Percentiles rank a stretch among this genome's conserved stretches.
phyloP scores from a whole-genome alignment of 1,140 invertebrate species.

The Scaptomyza graminum region DNA sequence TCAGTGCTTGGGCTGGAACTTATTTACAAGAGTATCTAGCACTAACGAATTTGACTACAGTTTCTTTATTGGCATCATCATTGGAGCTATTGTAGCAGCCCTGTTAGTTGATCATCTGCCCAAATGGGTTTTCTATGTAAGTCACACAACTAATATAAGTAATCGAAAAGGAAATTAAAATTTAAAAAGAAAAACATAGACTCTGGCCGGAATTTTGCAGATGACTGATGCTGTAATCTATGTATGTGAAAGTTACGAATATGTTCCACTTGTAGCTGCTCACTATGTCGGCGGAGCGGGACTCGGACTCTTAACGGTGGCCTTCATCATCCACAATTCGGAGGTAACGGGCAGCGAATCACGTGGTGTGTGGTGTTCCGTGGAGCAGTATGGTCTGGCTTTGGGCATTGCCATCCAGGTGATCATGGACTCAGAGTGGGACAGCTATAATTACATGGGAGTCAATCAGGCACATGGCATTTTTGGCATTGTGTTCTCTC shows the following conservation, averaged over 20 bases:
- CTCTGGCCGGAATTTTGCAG: slow-evolving; percentile 28
- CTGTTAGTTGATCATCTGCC: slow-evolving; percentile 22
- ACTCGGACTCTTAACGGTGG: slow-evolving; percentile 46
- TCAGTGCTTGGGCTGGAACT: slow-evolving; percentile 42
- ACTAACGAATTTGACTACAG: slow-evolving; percentile 34
- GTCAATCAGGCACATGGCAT: slow-evolving; percentile 65
- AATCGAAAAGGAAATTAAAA: background rate
- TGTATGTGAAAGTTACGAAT: slow-evolving; percentile 30
- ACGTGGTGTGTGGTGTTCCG: slow-evolving; percentile 37
- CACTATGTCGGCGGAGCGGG: slow-evolving; percentile 54
- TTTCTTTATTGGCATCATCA: slow-evolving; percentile 58
- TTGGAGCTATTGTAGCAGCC: slow-evolving; percentile 41
- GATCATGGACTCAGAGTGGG: slow-evolving; percentile 55
- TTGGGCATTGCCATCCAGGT: slow-evolving; percentile 65
- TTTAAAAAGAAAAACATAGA: slow-evolving; percentile 2
- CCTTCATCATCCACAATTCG: slow-evolving; percentile 52
- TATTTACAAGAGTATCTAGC: background rate
- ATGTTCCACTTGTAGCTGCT: slow-evolving; percentile 43
- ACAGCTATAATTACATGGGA: background rate
- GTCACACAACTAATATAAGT: slow-evolving; percentile 1
- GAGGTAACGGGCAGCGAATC: slow-evolving; percentile 23
- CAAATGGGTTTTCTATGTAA: slow-evolving; percentile 46
- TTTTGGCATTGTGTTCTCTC: slow-evolving; percentile 59
- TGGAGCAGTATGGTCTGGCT: slow-evolving; percentile 47
- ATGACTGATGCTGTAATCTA: slow-evolving; percentile 53